Evolutionary conservation across 2,888 invertebrate genomes (phyloP).

Genomic region (Exephanes ischioxanthus): DNA sequence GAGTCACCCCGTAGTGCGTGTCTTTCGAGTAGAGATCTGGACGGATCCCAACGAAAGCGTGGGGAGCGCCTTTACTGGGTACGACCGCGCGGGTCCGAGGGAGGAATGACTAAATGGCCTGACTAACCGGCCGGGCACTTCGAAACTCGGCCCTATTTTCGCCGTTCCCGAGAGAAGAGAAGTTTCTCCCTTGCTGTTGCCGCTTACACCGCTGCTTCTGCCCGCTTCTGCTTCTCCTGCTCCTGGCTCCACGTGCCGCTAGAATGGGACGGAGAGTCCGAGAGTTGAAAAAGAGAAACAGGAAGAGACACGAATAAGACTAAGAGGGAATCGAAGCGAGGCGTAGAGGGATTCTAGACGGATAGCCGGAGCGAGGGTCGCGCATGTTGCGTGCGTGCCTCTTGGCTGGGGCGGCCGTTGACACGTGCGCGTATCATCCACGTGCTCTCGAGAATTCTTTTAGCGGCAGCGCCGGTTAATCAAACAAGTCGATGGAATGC

Average conservation of each 20-base stretch:
- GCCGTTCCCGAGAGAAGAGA: slow-evolving; percentile 67
- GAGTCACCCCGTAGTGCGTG: slow-evolving; percentile 72
- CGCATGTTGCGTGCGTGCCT: slow-evolving; percentile 65
- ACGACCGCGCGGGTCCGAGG: slow-evolving; percentile 71
- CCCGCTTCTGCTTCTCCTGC: neutral
- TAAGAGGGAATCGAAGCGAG: slow-evolving; percentile 30
- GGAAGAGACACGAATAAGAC: slow-evolving; percentile 51
- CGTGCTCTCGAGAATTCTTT: slow-evolving; percentile 67
- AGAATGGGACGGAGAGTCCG: slow-evolving; percentile 47
- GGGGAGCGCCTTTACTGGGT: slow-evolving; percentile 74
- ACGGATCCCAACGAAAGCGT: slow-evolving; percentile 77
- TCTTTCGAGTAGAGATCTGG: slow-evolving; percentile 77
- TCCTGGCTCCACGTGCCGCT: slow-evolving; percentile 45
- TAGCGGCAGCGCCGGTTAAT: slow-evolving; percentile 31
- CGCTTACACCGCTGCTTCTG: neutral
- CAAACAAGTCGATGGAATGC: slow-evolving; percentile 32
- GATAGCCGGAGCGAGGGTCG: slow-evolving; percentile 62
- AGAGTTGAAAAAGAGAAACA: slow-evolving; percentile 57
- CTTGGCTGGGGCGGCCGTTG: slow-evolving; percentile 67
- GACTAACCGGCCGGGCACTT: slow-evolving; percentile 78
- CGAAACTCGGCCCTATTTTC: slow-evolving; percentile 79
- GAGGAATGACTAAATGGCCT: slow-evolving; percentile 79
- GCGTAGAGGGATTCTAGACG: slow-evolving; percentile 60
- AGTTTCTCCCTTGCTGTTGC: slow-evolving; percentile 46
- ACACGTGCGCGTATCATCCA: slow-evolving; percentile 68